Conservation (phyloP, 1,140 invertebrate genomes). For the Diorhabda carinulata region DNA sequence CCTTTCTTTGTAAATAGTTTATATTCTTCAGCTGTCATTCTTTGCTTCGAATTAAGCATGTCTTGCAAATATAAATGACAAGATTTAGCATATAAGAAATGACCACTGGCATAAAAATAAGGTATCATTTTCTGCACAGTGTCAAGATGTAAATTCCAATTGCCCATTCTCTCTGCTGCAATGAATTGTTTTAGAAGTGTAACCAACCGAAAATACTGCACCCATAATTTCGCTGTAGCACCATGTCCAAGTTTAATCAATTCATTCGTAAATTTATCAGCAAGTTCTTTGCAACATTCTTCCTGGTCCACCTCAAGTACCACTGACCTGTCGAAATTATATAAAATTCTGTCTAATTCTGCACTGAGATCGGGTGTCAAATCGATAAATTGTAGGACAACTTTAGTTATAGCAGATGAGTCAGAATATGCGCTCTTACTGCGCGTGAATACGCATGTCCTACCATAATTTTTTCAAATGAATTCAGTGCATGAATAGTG, state of each 20-base stretch:
- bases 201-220: constrained; percentile 44
- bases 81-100: constrained; percentile 26
- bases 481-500: constrained; percentile 7
- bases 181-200: constrained; percentile 39
- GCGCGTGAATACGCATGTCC: constrained; percentile 11
- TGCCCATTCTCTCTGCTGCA: constrained; percentile 3
- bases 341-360: constrained; percentile 5
- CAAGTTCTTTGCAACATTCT: constrained; percentile 24
- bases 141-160: constrained; percentile 29
- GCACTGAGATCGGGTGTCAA: constrained; percentile 3
- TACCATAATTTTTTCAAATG: constrained; percentile 8
- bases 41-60: constrained; percentile 6
- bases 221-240: constrained; percentile 42
- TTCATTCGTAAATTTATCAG: constrained; percentile 36
- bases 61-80: constrained; percentile 21
- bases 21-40: constrained; percentile 13
- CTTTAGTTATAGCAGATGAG: constrained; percentile 22
- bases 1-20: constrained; percentile 14
- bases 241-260: constrained; percentile 21
- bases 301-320: constrained; percentile 15
- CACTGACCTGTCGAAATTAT: constrained; percentile 16
- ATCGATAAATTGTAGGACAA: constrained; percentile 12
- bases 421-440: not conserved
- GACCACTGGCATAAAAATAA: constrained; percentile 40
- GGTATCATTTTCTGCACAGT: constrained; percentile 43